Percentiles rank a stretch among this genome's conserved stretches.
These are phyloP conservation scores for Anableps anableps DNA, from an alignment of 2,797 vertebrate genomes.

Conservation along the genomic window DNA sequence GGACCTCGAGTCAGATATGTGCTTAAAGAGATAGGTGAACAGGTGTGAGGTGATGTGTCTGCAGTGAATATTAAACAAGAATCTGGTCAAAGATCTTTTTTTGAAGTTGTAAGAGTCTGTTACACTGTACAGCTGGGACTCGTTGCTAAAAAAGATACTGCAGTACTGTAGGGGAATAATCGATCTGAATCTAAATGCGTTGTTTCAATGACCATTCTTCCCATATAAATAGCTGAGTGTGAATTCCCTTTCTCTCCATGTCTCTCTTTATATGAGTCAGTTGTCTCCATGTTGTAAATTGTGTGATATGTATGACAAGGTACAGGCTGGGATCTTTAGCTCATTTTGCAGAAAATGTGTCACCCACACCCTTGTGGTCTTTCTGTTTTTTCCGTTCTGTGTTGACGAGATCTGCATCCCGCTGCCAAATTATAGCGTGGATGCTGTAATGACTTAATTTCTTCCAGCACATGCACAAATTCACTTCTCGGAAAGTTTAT, in stretches of 20 bases:
- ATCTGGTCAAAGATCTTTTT: slow-evolving; percentile 27
- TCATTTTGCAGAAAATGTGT: slow-evolving; percentile 48
- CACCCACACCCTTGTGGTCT: slow-evolving; percentile 15
- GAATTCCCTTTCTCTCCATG: slow-evolving; percentile 9
- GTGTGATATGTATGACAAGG: slow-evolving; percentile 30
- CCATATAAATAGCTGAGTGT: background rate
- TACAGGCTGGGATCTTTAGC: slow-evolving; percentile 32
- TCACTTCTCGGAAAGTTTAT: slow-evolving; percentile 35
- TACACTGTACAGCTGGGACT: background rate
- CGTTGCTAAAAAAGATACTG: background rate
- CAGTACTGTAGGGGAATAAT: background rate
- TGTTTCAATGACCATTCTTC: slow-evolving; percentile 8
- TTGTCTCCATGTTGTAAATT: slow-evolving; percentile 49
- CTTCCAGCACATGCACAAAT: slow-evolving; percentile 49
- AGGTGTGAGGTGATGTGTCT: slow-evolving; percentile 10
- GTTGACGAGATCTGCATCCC: slow-evolving; percentile 33
- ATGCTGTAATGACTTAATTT: slow-evolving; percentile 59
- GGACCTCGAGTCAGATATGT: slow-evolving; percentile 57
- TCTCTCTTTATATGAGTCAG: slow-evolving; percentile 46
- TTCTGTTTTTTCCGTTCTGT: slow-evolving; percentile 13
- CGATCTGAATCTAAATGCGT: background rate
- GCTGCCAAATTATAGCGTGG: slow-evolving; percentile 51
- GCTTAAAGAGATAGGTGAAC: slow-evolving; percentile 46
- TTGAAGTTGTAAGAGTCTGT: background rate
- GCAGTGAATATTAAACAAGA: slow-evolving; percentile 51